phyloP scores from a whole-genome alignment of 2,797 vertebrate species.

The Gallinago stenura region DNA sequence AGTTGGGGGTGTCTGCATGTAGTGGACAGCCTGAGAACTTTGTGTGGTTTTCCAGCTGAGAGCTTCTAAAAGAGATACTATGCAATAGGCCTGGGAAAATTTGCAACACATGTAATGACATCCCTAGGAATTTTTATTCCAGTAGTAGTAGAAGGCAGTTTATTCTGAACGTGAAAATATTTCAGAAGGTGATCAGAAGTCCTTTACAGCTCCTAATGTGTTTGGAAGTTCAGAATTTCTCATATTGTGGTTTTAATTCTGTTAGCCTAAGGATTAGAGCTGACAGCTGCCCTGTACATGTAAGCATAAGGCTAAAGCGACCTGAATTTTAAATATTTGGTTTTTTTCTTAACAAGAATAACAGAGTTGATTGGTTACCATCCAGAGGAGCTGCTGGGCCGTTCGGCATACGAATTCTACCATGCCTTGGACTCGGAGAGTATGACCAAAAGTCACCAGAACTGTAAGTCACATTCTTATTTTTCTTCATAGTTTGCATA shows the following conservation, averaged over 20 bases:
- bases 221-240: neutral
- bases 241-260: neutral
- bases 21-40: neutral
- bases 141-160: neutral
- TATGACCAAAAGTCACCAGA: constrained; percentile 96
- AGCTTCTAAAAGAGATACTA: neutral
- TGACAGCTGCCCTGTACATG: neutral
- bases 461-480: constrained; percentile 83
- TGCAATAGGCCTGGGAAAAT: neutral
- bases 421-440: constrained; percentile 93
- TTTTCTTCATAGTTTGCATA: neutral
- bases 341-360: constrained; percentile 82
- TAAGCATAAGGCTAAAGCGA: neutral
- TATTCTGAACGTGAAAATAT: neutral
- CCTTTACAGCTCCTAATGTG: neutral
- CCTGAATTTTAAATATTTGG: constrained; percentile 3
- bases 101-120: neutral
- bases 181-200: neutral
- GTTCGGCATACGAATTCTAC: constrained; percentile 94
- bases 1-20: neutral
- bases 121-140: neutral
- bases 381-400: constrained; percentile 94
- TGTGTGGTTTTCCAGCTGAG: neutral
- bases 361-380: constrained; percentile 93
- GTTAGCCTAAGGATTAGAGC: neutral